Conservation (phyloP, 2,888 invertebrate genomes). For the Microplitis deprimator region DNA sequence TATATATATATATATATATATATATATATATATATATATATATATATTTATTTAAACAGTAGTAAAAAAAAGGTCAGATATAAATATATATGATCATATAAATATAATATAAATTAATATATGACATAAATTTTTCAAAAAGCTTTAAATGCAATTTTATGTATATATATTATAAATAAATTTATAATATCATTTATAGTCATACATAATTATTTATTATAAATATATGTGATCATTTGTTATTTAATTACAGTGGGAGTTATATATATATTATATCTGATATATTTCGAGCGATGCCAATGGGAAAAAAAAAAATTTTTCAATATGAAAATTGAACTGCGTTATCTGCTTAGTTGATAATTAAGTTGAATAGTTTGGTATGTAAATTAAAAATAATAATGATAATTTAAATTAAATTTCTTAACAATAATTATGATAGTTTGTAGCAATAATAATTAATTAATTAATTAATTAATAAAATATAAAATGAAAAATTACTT, state of each 20-base stretch:
- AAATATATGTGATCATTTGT: too few relatives aligned
- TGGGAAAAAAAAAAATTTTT: not conserved
- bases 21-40: too few relatives aligned
- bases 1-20: too few relatives aligned
- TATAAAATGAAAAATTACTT: constrained; percentile 46
- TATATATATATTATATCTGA: too few relatives aligned
- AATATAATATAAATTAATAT: not conserved
- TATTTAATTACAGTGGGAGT: too few relatives aligned
- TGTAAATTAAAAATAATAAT: not conserved
- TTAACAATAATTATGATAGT: not conserved
- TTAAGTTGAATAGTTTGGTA: constrained; percentile 22
- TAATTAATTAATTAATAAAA: constrained; percentile 27
- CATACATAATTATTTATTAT: not conserved
- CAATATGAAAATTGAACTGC: not conserved
- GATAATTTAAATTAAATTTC: not conserved
- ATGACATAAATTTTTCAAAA: not conserved
- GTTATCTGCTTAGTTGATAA: not conserved
- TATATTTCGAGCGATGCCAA: not conserved
- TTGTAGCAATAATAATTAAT: constrained; percentile 1
- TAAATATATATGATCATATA: not conserved
- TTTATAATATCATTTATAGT: not conserved
- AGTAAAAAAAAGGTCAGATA: not conserved
- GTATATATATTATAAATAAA: not conserved
- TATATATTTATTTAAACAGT: too few relatives aligned
- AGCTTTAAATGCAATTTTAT: not conserved